Base-by-base conservation (phyloP, 1,140 invertebrate genomes). In the Drosophila kikkawai region DNA sequence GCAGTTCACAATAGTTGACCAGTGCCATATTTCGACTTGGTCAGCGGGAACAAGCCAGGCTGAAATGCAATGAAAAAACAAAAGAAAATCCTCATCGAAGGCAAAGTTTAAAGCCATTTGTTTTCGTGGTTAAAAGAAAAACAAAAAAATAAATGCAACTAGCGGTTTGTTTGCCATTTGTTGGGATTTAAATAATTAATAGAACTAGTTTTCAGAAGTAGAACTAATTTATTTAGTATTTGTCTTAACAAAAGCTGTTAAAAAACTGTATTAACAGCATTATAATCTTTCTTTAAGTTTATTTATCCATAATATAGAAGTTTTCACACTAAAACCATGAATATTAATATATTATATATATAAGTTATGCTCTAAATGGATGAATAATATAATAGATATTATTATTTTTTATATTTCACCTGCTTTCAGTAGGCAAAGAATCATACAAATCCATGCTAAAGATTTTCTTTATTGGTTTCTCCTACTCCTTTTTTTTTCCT, bases 1-100 rank as follows among this genome's bases (percentile, higher is more conserved):
- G 48, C 83, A 87, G 65, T 67, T 84, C 73, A 75, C 68, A 80
- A 80, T 66, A 84, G 78, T 90, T 90, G 80, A 88, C 84, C 84
- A 87, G 56, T 90, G 85, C 78, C 75, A 81, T 88, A 84, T 88
- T 88, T 88, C 75, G 74, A 84, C 80, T 81, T 75, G 85, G 78
- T 90, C 85, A 88, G 85, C 77, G 53, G 74, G 74, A 75, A 64
- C 17, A 68, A 36, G 55, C 13, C 15, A 15, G 56, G 45, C n/a
- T 12, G 26, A 39, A 47, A 1, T 22, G 42, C 39, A 22, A 15
- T 29, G 36, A 36, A 83, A 19, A 19, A 12, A 3, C 36, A 19
- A 39, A 39, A 48, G 17, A 22, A 22, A 50, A 37, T 29, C n/a
- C 9, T 60, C 7, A 32, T 65, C 53, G 37, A 64, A 64, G 64